A percentile compares a stretch with the other conserved stretches of the same genome.
phyloP scores from a whole-genome alignment of 2,888 invertebrate species.

The Allophyes oxyacanthae region DNA sequence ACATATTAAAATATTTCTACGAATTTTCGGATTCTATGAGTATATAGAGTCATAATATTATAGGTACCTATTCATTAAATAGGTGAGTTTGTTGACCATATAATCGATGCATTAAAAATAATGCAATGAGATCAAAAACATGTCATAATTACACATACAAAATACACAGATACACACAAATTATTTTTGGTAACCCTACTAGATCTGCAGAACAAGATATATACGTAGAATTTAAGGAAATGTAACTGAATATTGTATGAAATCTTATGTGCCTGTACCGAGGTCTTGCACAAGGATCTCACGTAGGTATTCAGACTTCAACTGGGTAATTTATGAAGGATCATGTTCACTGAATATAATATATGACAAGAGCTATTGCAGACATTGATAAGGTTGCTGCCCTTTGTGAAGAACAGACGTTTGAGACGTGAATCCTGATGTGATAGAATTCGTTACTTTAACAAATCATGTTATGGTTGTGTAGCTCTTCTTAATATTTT shows the following conservation, averaged over 20 bases:
- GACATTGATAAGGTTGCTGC: slow-evolving; percentile 1
- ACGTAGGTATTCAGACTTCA: slow-evolving; percentile 25
- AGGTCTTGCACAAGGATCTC: slow-evolving; percentile 22
- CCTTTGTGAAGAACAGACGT: not conserved
- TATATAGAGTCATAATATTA: too few relatives aligned
- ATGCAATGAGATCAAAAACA: too few relatives aligned
- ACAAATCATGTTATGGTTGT: too few relatives aligned
- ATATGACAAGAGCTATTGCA: slow-evolving; percentile 11
- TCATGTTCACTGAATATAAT: slow-evolving; percentile 36
- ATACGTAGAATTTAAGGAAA: slow-evolving; percentile 17
- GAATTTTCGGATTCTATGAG: too few relatives aligned
- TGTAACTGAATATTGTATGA: slow-evolving; percentile 35
- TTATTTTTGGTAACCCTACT: slow-evolving; percentile 1
- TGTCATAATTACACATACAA: too few relatives aligned
- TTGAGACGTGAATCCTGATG: too few relatives aligned
- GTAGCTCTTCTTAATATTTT: not conserved
- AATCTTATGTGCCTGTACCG: slow-evolving; percentile 14
- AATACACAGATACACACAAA: too few relatives aligned
- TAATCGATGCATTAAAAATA: too few relatives aligned
- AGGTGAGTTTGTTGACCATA: too few relatives aligned
- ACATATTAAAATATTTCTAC: too few relatives aligned
- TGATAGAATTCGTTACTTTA: too few relatives aligned
- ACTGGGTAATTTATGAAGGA: slow-evolving; percentile 43
- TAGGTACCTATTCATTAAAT: too few relatives aligned
- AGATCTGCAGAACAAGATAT: slow-evolving; percentile 7